Evolutionary conservation across 2,797 vertebrate genomes (phyloP), one percentile per base, ranked within the genome.

Genomic region (Balearica regulorum): DNA sequence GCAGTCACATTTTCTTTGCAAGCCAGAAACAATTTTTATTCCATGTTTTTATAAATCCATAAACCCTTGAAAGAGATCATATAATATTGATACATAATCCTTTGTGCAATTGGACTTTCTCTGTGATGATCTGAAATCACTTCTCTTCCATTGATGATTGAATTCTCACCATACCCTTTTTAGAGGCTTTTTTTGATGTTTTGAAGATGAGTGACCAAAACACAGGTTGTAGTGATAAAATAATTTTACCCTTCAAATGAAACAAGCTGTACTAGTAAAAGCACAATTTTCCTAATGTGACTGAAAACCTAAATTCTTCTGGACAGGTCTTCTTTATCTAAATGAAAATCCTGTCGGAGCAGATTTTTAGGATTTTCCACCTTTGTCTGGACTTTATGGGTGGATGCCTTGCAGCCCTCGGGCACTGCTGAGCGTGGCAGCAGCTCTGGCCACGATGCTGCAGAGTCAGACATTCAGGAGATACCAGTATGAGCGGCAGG

Each of bases 301-400:
- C 39, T 64, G 55, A 43, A 92, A 87, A 48, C 33, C 13, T 65
- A 65, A 93, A 68, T 73, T 84, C 75, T 89, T 77, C 54, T 25
- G 41, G 58, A 49, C 46, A 57, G 55, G 18, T 58, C 58, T 39
- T 84, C 62, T 93, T 87, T 84, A 76, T 82, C 54, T 89, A 61
- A 89, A 84, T 5, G 7, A 82, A 94, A 90, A 93, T 84, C 77
- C 84, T 33, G 78, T 46, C 43, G 16, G 81, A 82, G 75, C 75
- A 94, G 81, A 87, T 83, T 93, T 79, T 90, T 87, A 46, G 78
- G 81, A 82, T 94, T 94, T 96, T 95, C 81, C 72, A 16, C 84
- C 58, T 89, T 84, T 82, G 66, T 87, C 87, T 84, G 83, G 81
- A 84, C 66, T 92, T 94, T 13, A 51, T 4, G 29, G 66, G 58